A percentile compares a stretch with the other conserved stretches of the same genome.
Conservation (phyloP, 2,113 vertebrate genomes). For the Tetraodon nigroviridis region DNA sequence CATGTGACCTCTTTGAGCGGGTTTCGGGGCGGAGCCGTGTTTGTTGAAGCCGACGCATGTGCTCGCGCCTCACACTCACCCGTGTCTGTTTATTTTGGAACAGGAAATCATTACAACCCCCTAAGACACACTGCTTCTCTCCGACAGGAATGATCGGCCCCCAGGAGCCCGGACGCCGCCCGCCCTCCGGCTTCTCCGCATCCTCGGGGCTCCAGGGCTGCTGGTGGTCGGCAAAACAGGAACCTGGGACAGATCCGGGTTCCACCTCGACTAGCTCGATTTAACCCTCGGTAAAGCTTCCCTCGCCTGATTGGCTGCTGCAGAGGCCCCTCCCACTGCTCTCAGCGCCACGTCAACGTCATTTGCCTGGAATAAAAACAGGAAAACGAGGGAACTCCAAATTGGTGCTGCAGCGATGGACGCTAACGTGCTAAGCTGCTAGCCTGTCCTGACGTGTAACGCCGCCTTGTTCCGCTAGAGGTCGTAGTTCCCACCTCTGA, state of each 20-base stretch:
- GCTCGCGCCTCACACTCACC: neutral
- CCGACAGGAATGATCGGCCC: slow-evolving; percentile 62
- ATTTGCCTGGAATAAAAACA: neutral
- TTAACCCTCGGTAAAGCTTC: no score
- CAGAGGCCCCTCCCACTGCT: no score
- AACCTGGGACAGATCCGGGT: no score
- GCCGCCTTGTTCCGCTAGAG: neutral
- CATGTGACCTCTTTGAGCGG: no score
- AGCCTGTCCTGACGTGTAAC: neutral
- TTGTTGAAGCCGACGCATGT: no score
- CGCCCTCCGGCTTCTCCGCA: slow-evolving; percentile 15
- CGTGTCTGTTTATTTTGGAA: slow-evolving; percentile 34
- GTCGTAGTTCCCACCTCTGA: neutral
- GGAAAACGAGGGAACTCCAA: neutral
- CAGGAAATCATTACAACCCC: slow-evolving; percentile 60
- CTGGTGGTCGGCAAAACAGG: no score
- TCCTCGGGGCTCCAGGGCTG: slow-evolving; percentile 38
- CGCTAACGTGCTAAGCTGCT: neutral
- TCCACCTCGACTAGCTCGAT: no score
- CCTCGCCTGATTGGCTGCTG: neutral
- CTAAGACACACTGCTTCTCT: slow-evolving; percentile 68
- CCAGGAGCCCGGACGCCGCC: slow-evolving; percentile 31
- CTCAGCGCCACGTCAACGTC: neutral
- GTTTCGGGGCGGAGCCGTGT: no score
- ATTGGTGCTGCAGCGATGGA: neutral